Base-by-base conservation (phyloP, 1,140 invertebrate genomes). In the Agrypnia vestita region DNA sequence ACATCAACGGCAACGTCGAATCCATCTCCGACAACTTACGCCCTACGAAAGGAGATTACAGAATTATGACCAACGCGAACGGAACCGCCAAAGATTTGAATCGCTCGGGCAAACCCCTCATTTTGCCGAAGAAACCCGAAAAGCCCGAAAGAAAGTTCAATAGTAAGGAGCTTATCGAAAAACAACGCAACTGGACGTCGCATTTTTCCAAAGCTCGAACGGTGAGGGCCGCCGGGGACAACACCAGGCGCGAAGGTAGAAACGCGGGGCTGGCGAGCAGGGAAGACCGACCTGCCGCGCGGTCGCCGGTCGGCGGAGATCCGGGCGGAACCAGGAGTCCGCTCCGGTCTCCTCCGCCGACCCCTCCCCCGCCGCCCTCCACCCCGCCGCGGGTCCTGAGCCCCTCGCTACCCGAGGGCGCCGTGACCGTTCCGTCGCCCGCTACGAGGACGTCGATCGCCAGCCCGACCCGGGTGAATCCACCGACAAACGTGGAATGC, bases 141-240 rank as follows among this genome's bases (percentile, higher is more conserved):
- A 96, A 96, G 86, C 94, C 94, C 0, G 95, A 96, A 85, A 90
- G 94, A 44, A 93, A 95, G 83, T 93, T 96, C 78, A 96, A 96
- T 84, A 94, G 93, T 9, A 93, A 95, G 73, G 95, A 97, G 86
- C 87, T 97, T 12, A 96, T 97, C 53, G 95, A 97, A 86, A 96
- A 96, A 84, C 95, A 96, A 84, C 93, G 94, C 84, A 97, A 97
- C 87, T 97, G 96, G 96, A 96, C 95, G 3, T 94, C 95, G 59
- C 96, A 97, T 87, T 97, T 97, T 85, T 94, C 94, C 21, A 96
- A 95, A 87, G 91, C 93, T 13, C 90, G 93, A 81, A 90, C 91
- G 3, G 90, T 89, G 75, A 89, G 92, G 46, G 92, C 90, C 76
- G 91, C 91, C 86, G 94, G 90, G 84, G 93, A 94, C 86, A 86